Conservation (phyloP, 2,888 invertebrate genomes). For the Arctia plantaginis region DNA sequence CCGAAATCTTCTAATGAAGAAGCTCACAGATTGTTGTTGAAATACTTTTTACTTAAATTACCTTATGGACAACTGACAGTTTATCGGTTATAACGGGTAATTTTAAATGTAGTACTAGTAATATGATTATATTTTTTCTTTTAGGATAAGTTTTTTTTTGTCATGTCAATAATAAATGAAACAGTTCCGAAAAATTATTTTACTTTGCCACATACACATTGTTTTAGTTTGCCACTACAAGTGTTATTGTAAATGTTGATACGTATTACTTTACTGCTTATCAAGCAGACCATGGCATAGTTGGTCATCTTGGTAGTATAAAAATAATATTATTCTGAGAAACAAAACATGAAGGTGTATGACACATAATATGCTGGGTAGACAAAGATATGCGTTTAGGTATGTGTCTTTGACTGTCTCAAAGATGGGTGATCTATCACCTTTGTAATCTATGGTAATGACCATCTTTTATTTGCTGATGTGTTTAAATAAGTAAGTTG, state of each 20-base stretch:
- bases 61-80: too few species aligned
- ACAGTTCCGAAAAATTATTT: not conserved
- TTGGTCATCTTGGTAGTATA: not conserved
- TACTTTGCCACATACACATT: not conserved
- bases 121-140: too few species aligned
- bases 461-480: too few species aligned
- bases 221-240: not conserved
- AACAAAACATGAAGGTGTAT: not conserved
- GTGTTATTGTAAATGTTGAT: not conserved
- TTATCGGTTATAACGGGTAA: too few species aligned
- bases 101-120: too few species aligned
- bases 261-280: not conserved
- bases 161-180: not conserved
- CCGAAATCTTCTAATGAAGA: too few species aligned
- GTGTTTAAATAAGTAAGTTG: not conserved
- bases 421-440: not conserved
- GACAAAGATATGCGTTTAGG: not conserved
- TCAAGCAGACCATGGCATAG: not conserved
- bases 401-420: not conserved
- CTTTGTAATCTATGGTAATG: too few species aligned
- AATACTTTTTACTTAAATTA: too few species aligned
- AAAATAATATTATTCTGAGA: not conserved
- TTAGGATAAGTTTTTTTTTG: not conserved
- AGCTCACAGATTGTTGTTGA: too few species aligned
- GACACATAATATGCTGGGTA: not conserved